Evolutionary conservation across 2,888 invertebrate species (phyloP).

Genomic region (Alloplasta piceator): DNA sequence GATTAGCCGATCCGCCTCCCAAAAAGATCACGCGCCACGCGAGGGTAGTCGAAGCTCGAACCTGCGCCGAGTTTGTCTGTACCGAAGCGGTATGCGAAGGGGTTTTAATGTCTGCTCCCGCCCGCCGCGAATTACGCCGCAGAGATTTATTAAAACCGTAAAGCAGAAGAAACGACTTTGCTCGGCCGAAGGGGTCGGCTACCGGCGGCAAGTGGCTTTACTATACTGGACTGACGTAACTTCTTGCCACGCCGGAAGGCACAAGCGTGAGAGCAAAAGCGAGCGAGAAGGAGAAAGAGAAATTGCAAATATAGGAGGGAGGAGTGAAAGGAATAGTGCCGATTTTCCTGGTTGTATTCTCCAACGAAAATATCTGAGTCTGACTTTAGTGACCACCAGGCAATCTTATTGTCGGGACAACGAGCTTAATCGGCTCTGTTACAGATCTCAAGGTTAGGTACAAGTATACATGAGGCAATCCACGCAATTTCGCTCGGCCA

Average conservation of each 20-base stretch:
- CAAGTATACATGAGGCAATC: no score
- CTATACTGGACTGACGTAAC: slow-evolving; percentile 66
- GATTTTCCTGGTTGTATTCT: slow-evolving; percentile 3
- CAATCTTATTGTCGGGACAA: slow-evolving; percentile 73
- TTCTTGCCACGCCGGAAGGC: slow-evolving; percentile 66
- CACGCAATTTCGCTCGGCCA: no score
- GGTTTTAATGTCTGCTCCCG: slow-evolving; percentile 78
- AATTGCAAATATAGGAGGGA: slow-evolving; percentile 22
- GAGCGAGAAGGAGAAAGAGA: slow-evolving; percentile 20
- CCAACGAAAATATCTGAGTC: slow-evolving; percentile 67
- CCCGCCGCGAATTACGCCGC: slow-evolving; percentile 80
- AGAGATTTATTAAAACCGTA: slow-evolving; percentile 83
- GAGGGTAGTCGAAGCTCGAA: slow-evolving; percentile 46
- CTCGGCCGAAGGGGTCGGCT: slow-evolving; percentile 68
- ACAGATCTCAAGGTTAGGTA: slow-evolving; percentile 42
- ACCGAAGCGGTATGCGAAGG: slow-evolving; percentile 40
- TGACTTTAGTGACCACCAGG: slow-evolving; percentile 79
- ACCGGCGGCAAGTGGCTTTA: slow-evolving; percentile 41
- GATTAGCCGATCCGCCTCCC: slow-evolving; percentile 48
- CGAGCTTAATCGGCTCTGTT: slow-evolving; percentile 73
- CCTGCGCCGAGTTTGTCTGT: slow-evolving; percentile 25
- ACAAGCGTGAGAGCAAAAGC: slow-evolving; percentile 46
- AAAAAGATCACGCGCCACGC: slow-evolving; percentile 24
- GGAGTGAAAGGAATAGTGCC: background rate
- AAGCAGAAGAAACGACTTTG: slow-evolving; percentile 81